These are phyloP conservation scores for Chiridota heheva DNA, from an alignment of 35 echinoderm and acorn worm genomes.

Conservation along the genomic window DNA sequence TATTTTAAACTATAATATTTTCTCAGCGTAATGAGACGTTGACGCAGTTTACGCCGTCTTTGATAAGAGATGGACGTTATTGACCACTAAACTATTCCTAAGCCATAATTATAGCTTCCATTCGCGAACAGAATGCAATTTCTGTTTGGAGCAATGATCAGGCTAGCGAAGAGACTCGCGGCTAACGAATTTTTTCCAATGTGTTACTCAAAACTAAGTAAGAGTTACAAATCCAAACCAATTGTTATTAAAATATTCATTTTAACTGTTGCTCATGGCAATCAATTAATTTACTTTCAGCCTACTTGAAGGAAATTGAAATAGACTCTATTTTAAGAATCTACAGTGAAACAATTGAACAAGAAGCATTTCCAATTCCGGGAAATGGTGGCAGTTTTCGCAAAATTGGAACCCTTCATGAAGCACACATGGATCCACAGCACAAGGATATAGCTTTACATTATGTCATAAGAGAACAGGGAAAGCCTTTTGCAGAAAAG, in stretches of 20 bases:
- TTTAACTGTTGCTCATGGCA: neutral
- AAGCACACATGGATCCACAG: conserved; percentile 29
- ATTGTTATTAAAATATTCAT: neutral
- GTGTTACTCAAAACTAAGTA: neutral
- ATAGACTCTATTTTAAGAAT: conserved; percentile 54
- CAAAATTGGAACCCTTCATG: conserved; percentile 33
- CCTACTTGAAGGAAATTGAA: conserved; percentile 63
- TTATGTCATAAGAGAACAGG: conserved; percentile 29
- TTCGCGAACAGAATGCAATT: neutral
- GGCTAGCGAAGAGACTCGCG: neutral
- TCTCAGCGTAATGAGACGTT: no score
- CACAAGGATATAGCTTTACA: conserved; percentile 47
- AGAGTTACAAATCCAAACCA: neutral
- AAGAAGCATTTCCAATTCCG: conserved; percentile 60
- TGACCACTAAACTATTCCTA: no score
- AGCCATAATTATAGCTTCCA: no score
- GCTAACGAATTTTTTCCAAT: neutral
- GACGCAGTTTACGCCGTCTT: no score
- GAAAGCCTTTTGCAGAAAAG: conserved; percentile 27
- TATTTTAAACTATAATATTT: no score
- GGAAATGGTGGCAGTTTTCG: conserved; percentile 29
- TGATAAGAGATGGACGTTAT: no score
- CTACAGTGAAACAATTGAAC: conserved; percentile 83
- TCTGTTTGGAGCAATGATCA: neutral
- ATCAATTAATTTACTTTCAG: conserved; percentile 18